Evolutionary conservation across 2,888 invertebrate species (phyloP).

Genomic region (Diogma glabrata): DNA sequence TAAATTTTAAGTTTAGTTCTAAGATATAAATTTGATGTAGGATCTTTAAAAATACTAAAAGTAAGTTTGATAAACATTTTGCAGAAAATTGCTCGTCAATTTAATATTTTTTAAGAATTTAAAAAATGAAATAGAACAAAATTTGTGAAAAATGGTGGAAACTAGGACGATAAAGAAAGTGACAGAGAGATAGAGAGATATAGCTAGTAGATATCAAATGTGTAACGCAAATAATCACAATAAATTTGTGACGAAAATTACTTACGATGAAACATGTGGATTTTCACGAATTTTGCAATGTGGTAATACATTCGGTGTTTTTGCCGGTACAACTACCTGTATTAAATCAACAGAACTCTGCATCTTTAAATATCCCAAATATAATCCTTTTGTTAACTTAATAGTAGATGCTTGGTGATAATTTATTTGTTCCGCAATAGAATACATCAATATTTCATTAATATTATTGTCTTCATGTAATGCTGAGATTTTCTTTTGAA

Average conservation of each 20-base stretch:
- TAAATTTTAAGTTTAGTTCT: no score
- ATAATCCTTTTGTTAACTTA: conserved; percentile 75
- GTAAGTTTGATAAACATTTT: no score
- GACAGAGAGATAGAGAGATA: neutral
- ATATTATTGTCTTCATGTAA: conserved; percentile 65
- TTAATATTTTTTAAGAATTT: no score
- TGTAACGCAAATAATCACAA: no score
- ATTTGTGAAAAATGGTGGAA: no score
- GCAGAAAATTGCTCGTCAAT: no score
- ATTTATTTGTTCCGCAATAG: conserved; percentile 67
- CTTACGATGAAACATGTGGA: conserved; percentile 89
- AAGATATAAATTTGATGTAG: no score
- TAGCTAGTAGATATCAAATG: conserved; percentile 3
- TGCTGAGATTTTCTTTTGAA: conserved; percentile 64
- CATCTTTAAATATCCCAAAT: conserved; percentile 92
- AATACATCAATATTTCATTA: conserved; percentile 72
- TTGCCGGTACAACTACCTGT: conserved; percentile 82
- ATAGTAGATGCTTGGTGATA: conserved; percentile 61
- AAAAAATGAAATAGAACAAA: no score
- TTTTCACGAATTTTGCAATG: conserved; percentile 88
- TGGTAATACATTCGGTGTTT: conserved; percentile 89
- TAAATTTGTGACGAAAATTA: conserved; percentile 21
- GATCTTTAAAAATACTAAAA: no score
- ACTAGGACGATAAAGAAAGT: neutral
- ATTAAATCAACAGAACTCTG: conserved; percentile 93